Evolutionary conservation across 1,140 invertebrate genomes (phyloP).

Genomic region (Cryptotermes secundus): DNA sequence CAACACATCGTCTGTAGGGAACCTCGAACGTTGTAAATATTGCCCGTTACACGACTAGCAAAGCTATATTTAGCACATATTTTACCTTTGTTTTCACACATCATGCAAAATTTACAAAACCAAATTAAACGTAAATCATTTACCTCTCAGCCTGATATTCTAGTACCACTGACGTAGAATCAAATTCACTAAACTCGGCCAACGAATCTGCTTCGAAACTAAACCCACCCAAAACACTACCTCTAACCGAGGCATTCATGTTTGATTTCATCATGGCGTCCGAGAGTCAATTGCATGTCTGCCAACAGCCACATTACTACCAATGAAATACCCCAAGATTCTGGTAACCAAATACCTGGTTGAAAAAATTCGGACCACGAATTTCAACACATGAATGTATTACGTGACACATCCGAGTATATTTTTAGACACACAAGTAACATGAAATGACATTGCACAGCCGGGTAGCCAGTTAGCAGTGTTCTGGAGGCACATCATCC

Average conservation of each 20-base stretch:
- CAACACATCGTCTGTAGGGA: neutral
- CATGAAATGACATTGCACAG: no score
- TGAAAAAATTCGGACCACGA: neutral
- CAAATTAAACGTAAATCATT: neutral
- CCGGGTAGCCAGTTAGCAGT: no score
- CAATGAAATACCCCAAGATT: neutral
- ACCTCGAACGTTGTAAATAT: neutral
- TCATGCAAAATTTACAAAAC: neutral
- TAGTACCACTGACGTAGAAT: slow-evolving; percentile 54
- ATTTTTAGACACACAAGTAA: no score
- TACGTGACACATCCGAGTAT: no score
- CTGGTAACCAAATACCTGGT: neutral
- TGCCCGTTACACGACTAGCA: neutral
- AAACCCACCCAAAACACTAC: slow-evolving; percentile 49
- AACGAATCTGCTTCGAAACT: slow-evolving; percentile 56
- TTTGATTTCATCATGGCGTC: slow-evolving; percentile 31
- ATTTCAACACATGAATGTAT: no score
- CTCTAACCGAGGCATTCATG: slow-evolving; percentile 37
- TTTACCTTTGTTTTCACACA: neutral
- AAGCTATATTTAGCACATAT: slow-evolving; percentile 24
- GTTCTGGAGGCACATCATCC: no score
- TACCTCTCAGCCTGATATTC: slow-evolving; percentile 55
- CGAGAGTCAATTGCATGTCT: neutral
- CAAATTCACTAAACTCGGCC: slow-evolving; percentile 58
- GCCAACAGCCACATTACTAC: neutral